phyloP scores from a whole-genome alignment of 2,797 vertebrate genomes.

The Hirundo rustica region DNA sequence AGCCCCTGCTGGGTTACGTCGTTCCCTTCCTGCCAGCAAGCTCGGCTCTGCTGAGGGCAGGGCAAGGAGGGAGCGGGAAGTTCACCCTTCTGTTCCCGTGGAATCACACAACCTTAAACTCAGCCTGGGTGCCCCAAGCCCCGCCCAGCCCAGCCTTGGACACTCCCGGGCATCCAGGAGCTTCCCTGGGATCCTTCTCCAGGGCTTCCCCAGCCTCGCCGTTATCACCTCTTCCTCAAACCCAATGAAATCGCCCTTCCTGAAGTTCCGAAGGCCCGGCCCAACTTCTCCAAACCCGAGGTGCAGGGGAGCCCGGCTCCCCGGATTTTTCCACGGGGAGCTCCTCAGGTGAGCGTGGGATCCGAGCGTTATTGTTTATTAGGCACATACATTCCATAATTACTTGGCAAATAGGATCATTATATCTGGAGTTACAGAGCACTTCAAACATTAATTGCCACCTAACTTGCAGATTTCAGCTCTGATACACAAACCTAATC shows the following conservation, averaged over 20 bases:
- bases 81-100: too few species aligned
- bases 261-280: too few species aligned
- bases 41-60: neutral
- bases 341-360: neutral
- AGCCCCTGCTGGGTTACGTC: neutral
- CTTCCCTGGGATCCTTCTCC: neutral
- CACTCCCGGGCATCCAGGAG: too few species aligned
- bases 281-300: too few species aligned
- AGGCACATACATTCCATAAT: slow-evolving; percentile 26
- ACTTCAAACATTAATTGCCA: slow-evolving; percentile 61
- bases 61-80: neutral
- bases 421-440: slow-evolving; percentile 43
- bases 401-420: slow-evolving; percentile 37
- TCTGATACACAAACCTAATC: slow-evolving; percentile 39
- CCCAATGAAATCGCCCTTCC: accelerated
- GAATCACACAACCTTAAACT: too few species aligned
- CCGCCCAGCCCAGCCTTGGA: neutral
- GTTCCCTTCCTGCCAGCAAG: neutral
- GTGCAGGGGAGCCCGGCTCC: too few species aligned
- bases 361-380: slow-evolving; percentile 29
- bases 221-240: neutral
- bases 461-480: slow-evolving; percentile 31
- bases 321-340: neutral
- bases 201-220: too few species aligned
- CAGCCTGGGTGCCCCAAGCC: neutral